Percentiles rank a stretch among this genome's conserved stretches.
Conservation (phyloP, 2,113 vertebrate species). For the Percina caprodes region DNA sequence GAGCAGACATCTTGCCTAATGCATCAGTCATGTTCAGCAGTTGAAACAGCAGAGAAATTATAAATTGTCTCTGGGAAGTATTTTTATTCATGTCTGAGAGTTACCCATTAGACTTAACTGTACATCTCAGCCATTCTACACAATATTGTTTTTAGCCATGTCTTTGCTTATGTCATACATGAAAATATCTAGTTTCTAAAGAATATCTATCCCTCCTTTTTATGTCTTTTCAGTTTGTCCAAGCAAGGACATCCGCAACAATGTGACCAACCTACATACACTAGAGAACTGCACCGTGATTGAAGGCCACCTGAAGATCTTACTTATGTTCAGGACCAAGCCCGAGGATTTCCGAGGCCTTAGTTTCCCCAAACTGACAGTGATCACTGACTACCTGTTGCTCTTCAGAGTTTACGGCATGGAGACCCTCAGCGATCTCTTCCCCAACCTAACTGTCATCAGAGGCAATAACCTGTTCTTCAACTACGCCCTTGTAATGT, state of each 20-base stretch:
- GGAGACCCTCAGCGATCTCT: conserved; percentile 93
- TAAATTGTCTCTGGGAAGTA: conserved; percentile 6
- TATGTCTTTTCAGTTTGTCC: conserved; percentile 86
- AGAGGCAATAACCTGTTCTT: conserved; percentile 96
- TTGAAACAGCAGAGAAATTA: conserved; percentile 21
- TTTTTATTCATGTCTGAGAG: neutral
- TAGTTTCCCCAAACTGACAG: conserved; percentile 91
- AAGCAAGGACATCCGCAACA: conserved; percentile 96
- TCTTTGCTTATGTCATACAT: neutral
- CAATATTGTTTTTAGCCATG: neutral
- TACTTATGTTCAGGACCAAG: conserved; percentile 95
- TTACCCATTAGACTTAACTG: neutral
- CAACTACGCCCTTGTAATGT: conserved; percentile 96
- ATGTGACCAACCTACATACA: conserved; percentile 87
- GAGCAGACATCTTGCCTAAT: conserved; percentile 52
- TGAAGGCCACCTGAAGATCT: conserved; percentile 95
- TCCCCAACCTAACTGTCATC: conserved; percentile 97
- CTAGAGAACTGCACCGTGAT: conserved; percentile 96
- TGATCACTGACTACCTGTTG: conserved; percentile 95
- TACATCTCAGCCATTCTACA: neutral
- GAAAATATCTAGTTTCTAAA: conserved; percentile 17
- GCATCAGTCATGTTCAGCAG: conserved; percentile 27
- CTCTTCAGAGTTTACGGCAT: conserved; percentile 95
- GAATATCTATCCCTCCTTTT: neutral
- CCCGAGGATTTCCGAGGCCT: conserved; percentile 92